Percentiles rank a stretch among this genome's conserved stretches.
phyloP scores from a whole-genome alignment of 2,113 vertebrate genomes.

The Prunella himalayana region DNA sequence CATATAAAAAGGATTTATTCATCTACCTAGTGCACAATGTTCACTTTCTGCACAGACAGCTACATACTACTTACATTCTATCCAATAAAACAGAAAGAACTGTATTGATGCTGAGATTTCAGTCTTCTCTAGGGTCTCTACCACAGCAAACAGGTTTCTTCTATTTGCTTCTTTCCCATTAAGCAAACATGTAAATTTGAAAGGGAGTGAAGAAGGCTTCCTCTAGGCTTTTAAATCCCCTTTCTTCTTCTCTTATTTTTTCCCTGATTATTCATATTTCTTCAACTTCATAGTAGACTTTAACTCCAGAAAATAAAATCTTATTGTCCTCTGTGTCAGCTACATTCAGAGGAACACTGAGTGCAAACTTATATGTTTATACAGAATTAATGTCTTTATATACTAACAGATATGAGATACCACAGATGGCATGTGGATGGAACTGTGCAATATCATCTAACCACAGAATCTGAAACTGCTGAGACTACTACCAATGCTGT shows the following conservation, averaged over 20 bases:
- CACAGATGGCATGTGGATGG: not conserved
- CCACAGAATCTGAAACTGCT: not conserved
- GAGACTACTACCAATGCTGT: not conserved
- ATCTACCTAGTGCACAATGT: not conserved
- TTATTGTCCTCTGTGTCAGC: not conserved
- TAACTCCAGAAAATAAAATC: not conserved
- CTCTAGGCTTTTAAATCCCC: not conserved
- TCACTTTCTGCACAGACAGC: not conserved
- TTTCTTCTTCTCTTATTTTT: not conserved
- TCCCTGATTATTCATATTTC: not conserved
- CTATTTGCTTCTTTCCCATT: not conserved
- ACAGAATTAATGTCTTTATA: not conserved
- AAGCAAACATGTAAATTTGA: not conserved
- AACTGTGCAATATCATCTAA: not conserved
- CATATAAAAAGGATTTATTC: not conserved
- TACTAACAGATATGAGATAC: not conserved
- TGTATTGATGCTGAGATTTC: not conserved
- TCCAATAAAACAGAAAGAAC: not conserved
- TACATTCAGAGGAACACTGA: not conserved
- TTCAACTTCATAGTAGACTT: not conserved
- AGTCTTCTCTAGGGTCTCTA: not conserved
- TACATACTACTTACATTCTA: not conserved
- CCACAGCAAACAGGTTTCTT: not conserved
- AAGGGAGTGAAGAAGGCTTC: not conserved
- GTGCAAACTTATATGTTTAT: not conserved